A percentile compares a stretch with the other conserved stretches of the same genome.
These are phyloP conservation scores for Scaptomyza parva DNA, from an alignment of 2,888 invertebrate genomes.

Conservation along the genomic window DNA sequence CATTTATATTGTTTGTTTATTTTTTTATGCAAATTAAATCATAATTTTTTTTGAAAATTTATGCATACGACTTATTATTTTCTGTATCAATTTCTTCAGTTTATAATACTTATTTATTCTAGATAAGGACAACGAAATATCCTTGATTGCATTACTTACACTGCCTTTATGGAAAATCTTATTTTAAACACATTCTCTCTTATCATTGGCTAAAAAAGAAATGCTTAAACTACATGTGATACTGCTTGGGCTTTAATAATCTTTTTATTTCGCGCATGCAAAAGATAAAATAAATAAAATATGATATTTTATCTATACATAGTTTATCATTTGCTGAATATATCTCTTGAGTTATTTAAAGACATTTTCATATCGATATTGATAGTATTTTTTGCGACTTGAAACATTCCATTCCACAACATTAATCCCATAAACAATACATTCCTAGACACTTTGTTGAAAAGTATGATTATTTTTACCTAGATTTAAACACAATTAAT, in stretches of 20 bases:
- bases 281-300: slow-evolving; percentile 17
- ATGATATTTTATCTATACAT: slow-evolving; percentile 40
- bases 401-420: slow-evolving; percentile 4
- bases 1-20: slow-evolving; percentile 60
- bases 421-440: slow-evolving; percentile 19
- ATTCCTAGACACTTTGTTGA: slow-evolving; percentile 20
- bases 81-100: slow-evolving; percentile 2
- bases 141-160: too few species aligned
- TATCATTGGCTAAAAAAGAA: slow-evolving; percentile 7
- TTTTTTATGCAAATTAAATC: slow-evolving; percentile 63
- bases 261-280: slow-evolving; percentile 31
- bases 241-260: slow-evolving; percentile 20
- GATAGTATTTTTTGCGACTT: not conserved
- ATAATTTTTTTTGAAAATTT: slow-evolving; percentile 23
- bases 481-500: not conserved
- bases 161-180: not conserved
- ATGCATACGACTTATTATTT: slow-evolving; percentile 4
- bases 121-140: not conserved
- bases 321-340: slow-evolving; percentile 22
- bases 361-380: not conserved
- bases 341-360: slow-evolving; percentile 25
- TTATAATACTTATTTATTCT: not conserved
- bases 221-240: slow-evolving; percentile 26
- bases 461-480: slow-evolving; percentile 11
- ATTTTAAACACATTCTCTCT: not conserved